phyloP scores from a whole-genome alignment of 2,888 invertebrate genomes.

The Zaprionus bogoriensis region DNA sequence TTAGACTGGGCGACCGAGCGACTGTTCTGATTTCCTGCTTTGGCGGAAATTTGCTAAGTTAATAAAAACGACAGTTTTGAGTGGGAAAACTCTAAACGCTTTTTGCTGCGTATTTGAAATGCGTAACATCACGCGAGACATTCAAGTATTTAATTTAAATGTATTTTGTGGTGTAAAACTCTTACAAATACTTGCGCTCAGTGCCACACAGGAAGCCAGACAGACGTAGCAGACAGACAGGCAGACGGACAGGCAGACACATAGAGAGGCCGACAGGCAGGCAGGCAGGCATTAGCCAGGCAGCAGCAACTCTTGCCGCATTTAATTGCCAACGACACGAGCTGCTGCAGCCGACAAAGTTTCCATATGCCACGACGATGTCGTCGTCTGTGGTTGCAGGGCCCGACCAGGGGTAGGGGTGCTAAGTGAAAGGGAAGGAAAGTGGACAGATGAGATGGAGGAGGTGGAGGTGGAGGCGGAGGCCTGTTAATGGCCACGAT shows the following conservation, averaged over 20 bases:
- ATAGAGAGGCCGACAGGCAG: constrained; percentile 1
- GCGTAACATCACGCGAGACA: background rate
- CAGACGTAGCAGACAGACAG: constrained; percentile 11
- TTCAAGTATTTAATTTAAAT: constrained; percentile 10
- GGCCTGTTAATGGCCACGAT: background rate
- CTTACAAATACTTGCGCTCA: constrained; percentile 3
- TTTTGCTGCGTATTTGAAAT: background rate
- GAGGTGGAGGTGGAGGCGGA: background rate
- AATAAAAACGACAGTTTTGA: background rate
- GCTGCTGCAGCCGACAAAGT: constrained; percentile 37
- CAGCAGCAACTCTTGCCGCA: constrained; percentile 40
- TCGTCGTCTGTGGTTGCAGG: constrained; percentile 7
- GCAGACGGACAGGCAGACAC: constrained; percentile 20
- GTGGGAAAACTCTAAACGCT: background rate
- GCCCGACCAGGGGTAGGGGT: background rate
- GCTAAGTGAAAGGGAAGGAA: background rate
- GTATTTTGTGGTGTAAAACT: constrained; percentile 13
- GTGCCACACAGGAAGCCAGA: constrained; percentile 39
- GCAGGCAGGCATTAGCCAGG: constrained; percentile 30
- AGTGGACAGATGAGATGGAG: too few relatives aligned
- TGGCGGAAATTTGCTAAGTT: background rate
- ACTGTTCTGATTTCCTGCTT: too few relatives aligned
- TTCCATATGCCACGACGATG: constrained; percentile 45
- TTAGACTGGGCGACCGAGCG: background rate
- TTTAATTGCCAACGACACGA: constrained; percentile 55